Base-by-base conservation (phyloP, 2,113 vertebrate species). In the Tachuris rubrigastra region DNA sequence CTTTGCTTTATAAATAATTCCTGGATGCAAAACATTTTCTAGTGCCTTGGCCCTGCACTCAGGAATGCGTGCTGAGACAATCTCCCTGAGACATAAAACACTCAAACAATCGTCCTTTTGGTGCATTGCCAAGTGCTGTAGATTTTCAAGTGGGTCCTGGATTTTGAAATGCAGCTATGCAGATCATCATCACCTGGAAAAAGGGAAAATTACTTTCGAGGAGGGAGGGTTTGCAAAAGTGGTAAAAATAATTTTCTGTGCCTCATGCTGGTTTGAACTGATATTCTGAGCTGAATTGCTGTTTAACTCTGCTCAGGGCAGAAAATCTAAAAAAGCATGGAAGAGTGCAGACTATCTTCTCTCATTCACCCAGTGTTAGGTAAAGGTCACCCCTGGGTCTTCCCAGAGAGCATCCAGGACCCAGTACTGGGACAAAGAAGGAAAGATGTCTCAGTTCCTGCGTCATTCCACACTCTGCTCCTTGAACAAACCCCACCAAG, bases 1-100 rank as follows among this genome's bases (percentile, higher is more conserved):
- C 68, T 90, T 22, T 39, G 55, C 55, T 91, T 95, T 91, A 90
- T 90, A 97, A 95, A 90, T 93, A 91, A 94, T 84, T 94, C 83
- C 67, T 93, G 79, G 42, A 91, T 91, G 72, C 91, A 96, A 93
- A 96, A 85, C 28, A 71, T 77, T 55, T 90, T 87, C 71, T 83
- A 39, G 52, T 91, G 71, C 72, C 56, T 94, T 80, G 79, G 59
- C 44, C 49, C 24, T 90, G 47, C 67, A 92, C 72, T 69, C 79
- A 68, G 68, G 87, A 92, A 88, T 49, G 55, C 68, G 5, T 59
- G 72, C 68, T 86, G 78, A 77, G 62, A 59, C 85, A 88, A 94
- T 75, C 30, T 85, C 79, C 39, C 55, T 3, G 0, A n/a, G 22
- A 93, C 39, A 80, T 25, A 55, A 83, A 89, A 3, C 76, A 59